These are phyloP conservation scores for Drepana falcataria DNA, from an alignment of 2,888 invertebrate genomes.

Conservation along the genomic window DNA sequence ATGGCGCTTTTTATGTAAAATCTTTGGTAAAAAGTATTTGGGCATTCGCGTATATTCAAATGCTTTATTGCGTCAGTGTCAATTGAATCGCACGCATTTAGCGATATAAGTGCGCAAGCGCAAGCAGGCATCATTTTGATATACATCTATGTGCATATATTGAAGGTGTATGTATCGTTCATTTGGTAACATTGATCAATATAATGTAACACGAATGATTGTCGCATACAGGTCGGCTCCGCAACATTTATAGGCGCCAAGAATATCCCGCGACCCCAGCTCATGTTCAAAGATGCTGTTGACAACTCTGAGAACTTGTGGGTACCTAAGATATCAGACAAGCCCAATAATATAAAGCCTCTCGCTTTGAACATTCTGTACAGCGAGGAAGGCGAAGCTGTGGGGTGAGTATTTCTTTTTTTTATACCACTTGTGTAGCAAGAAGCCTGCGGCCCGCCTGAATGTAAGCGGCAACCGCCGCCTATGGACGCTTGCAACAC, in stretches of 20 bases:
- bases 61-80: too few species aligned
- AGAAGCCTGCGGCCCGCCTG: too few species aligned
- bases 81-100: too few species aligned
- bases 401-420: conserved; percentile 60
- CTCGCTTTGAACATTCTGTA: conserved; percentile 85
- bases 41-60: too few species aligned
- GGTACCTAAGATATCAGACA: conserved; percentile 89
- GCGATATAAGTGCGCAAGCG: too few species aligned
- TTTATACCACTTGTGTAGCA: conserved; percentile 4
- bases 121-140: too few species aligned
- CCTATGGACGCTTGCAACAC: too few species aligned
- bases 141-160: too few species aligned
- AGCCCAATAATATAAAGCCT: conserved; percentile 92
- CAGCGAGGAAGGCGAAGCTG: conserved; percentile 79
- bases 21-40: too few species aligned
- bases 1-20: too few species aligned
- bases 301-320: conserved; percentile 90
- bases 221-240: conserved; percentile 41
- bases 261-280: conserved; percentile 89
- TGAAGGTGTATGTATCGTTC: too few species aligned
- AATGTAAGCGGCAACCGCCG: too few species aligned
- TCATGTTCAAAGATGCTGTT: conserved; percentile 89
- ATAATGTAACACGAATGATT: neutral
- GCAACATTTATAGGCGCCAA: conserved; percentile 82
- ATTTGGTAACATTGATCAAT: neutral